Percentiles rank a stretch among this genome's conserved stretches.
Evolutionary conservation across 2,888 invertebrate genomes (phyloP).

Genomic region (Ochropleura plecta): DNA sequence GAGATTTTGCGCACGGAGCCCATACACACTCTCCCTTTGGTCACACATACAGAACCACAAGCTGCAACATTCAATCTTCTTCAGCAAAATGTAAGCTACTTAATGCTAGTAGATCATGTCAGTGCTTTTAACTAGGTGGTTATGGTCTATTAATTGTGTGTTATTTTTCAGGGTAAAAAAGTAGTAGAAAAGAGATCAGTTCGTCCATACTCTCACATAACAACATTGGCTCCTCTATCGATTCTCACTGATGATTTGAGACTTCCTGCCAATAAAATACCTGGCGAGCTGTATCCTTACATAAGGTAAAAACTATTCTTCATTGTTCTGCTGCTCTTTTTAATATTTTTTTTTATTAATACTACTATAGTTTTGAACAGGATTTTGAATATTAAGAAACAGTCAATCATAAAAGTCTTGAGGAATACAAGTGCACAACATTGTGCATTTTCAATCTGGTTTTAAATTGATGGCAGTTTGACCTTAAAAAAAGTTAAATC

Average conservation of each 20-base stretch:
- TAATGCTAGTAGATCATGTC: not conserved
- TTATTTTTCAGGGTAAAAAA: constrained; percentile 73
- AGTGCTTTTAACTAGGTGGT: not conserved
- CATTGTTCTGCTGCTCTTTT: no score
- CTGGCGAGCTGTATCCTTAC: constrained; percentile 92
- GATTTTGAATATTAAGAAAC: not conserved
- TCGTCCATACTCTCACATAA: constrained; percentile 94
- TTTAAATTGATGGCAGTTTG: no score
- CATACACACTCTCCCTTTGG: constrained; percentile 92
- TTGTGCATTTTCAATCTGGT: no score
- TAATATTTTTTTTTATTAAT: no score
- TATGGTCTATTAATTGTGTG: constrained; percentile 21
- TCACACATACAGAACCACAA: constrained; percentile 94
- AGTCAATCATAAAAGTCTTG: no score
- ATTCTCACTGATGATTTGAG: constrained; percentile 94
- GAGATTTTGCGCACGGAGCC: constrained; percentile 91
- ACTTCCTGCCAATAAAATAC: constrained; percentile 92
- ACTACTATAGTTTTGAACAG: no score
- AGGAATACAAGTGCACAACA: no score
- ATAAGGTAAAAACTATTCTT: constrained; percentile 85
- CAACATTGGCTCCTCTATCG: constrained; percentile 93
- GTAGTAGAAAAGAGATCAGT: constrained; percentile 63
- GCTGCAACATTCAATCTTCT: constrained; percentile 94
- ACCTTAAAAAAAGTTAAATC: no score
- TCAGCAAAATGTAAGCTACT: constrained; percentile 82